Evolutionary conservation across 2,797 vertebrate species (phyloP), one percentile per base, ranked within the genome.

Genomic region (Enteromius viviparus): DNA sequence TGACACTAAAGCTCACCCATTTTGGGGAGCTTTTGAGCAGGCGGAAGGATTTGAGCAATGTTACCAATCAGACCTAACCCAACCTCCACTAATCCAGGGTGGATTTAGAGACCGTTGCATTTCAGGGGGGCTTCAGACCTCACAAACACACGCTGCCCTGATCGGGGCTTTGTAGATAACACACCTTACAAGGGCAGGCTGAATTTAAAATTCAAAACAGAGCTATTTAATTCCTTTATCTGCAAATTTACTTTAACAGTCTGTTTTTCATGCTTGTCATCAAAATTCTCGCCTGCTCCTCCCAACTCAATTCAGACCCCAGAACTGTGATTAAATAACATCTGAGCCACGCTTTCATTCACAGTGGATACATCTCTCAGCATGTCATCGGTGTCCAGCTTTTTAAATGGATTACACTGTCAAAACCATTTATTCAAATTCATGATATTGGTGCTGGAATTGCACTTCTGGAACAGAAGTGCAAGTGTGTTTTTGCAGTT

Each of bases 371-470:
- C 69, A 77, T 87, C 60, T 72, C 58, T 86, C 76, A 82, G 83
- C 76, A 40, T 79, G 78, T 85, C 37, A 3, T 62, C 47, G 75
- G 76, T 66, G 66, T 76, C 34, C 68, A 77, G 78, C 60, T 78
- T 80, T 84, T 82, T 84, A 89, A 89, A 87, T 85, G 85, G 86
- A 87, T 89, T 87, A 86, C 75, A 60, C 82, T 85, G 85, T 85
- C 85, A 85, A 53, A 77, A 79, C 75, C 42, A 79, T 83, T 89
- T 87, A 87, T 80, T 65, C 79, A 80, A 76, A 89, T 86, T 84
- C 66, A 82, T 78, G 64, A 49, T 82, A 81, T 82, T 78, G 58
- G 70, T 85, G 78, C 83, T 81, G 78, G 84, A 86, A 80, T 81
- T 84, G 82, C 84, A 85, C 55, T 78, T 85, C 81, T 87, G 64